Percentiles rank a stretch among this genome's conserved stretches.
phyloP scores from a whole-genome alignment of 2,888 invertebrate species.

The Dryococelus australis region DNA sequence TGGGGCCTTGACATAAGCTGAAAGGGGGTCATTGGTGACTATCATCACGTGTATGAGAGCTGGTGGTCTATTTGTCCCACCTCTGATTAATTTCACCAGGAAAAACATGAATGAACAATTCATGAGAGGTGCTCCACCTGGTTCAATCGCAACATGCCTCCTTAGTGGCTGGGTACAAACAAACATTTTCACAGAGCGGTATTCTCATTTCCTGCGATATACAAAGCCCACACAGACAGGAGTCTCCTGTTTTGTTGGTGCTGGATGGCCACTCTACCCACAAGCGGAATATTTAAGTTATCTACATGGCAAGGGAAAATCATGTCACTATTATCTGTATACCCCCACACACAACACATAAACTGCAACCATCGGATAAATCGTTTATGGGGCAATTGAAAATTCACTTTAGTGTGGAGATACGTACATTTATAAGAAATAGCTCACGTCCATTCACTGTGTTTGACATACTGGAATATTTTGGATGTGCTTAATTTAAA shows the following conservation, averaged over 20 bases:
- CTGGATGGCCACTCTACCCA: too few relatives aligned
- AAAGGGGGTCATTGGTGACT: conserved; percentile 33
- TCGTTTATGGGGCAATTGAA: conserved; percentile 25
- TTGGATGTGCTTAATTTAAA: conserved; percentile 51
- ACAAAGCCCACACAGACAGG: too few relatives aligned
- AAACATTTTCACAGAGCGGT: too few relatives aligned
- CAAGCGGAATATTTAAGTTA: too few relatives aligned
- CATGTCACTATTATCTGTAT: too few relatives aligned
- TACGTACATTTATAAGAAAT: conserved; percentile 19
- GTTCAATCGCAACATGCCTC: too few relatives aligned
- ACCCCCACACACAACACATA: not conserved
- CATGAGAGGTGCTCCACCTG: too few relatives aligned
- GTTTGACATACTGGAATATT: conserved; percentile 48
- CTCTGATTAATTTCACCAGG: conserved; percentile 45
- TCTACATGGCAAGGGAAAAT: too few relatives aligned
- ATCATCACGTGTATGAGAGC: conserved; percentile 32
- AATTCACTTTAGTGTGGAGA: conserved; percentile 31
- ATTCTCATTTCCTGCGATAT: too few relatives aligned
- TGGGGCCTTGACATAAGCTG: conserved; percentile 50
- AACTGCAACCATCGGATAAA: conserved; percentile 30
- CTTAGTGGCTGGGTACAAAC: too few relatives aligned
- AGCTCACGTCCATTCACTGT: conserved; percentile 24
- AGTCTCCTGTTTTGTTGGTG: too few relatives aligned
- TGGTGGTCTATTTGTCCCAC: conserved; percentile 32
- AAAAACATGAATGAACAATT: conserved; percentile 44